Conservation (phyloP, 2,888 invertebrate species). For the Drosophila putrida region DNA sequence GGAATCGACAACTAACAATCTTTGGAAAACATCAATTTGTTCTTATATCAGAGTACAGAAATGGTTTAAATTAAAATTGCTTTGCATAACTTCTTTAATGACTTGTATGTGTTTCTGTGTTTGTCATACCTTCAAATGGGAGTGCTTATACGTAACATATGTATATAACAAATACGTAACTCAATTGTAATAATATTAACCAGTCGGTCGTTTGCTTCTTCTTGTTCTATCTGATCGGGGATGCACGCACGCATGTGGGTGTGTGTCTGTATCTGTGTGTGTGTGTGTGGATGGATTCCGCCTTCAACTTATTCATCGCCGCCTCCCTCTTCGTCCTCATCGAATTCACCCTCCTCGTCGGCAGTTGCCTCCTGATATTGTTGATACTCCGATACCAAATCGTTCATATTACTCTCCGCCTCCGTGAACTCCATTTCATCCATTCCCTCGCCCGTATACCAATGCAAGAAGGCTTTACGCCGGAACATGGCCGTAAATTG, state of each 20-base stretch:
- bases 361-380: conserved; percentile 96
- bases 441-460: conserved; percentile 99
- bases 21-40: too few relatives aligned
- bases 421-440: conserved; percentile 99
- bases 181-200: conserved; percentile 12
- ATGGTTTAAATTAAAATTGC: background rate
- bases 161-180: conserved; percentile 25
- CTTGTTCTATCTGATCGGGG: conserved; percentile 2
- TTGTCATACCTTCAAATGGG: conserved; percentile 5
- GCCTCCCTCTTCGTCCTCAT: conserved; percentile 87
- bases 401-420: conserved; percentile 98
- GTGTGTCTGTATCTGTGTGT: conserved; percentile 2
- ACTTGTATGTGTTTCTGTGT: background rate
- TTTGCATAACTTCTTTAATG: conserved; percentile 7
- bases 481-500: conserved; percentile 98
- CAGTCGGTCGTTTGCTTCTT: conserved; percentile 39
- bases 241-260: conserved; percentile 8
- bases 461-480: conserved; percentile 98
- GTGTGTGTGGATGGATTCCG: background rate
- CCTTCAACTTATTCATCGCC: conserved; percentile 82
- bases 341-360: conserved; percentile 93
- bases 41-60: background rate
- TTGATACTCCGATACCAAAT: conserved; percentile 96
- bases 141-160: conserved; percentile 1
- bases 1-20: too few relatives aligned